These are phyloP conservation scores for Cantharis nigra DNA, from an alignment of 2,888 invertebrate species.

Conservation along the genomic window DNA sequence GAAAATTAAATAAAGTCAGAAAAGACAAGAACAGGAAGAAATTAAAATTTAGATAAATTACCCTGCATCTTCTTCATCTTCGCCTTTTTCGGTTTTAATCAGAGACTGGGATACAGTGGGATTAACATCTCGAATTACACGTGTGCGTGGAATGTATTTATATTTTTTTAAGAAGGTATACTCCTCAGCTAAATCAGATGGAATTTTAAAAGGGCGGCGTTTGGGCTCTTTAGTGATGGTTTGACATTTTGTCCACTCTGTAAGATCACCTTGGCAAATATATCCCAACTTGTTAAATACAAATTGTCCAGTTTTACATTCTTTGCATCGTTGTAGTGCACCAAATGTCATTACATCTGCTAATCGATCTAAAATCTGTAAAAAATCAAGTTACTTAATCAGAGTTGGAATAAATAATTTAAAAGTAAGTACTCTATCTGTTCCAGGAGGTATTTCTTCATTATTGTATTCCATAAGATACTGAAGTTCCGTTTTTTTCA, in stretches of 20 bases:
- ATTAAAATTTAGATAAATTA: constrained; percentile 3
- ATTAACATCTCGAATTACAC: constrained; percentile 62
- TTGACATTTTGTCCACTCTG: constrained; percentile 90
- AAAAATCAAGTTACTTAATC: neutral
- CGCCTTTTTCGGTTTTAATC: constrained; percentile 59
- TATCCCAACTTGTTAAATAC: constrained; percentile 76
- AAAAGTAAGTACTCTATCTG: constrained; percentile 64
- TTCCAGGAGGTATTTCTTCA: constrained; percentile 70
- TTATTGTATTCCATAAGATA: constrained; percentile 72
- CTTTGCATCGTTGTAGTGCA: constrained; percentile 72
- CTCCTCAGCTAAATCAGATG: constrained; percentile 62
- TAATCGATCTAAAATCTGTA: constrained; percentile 73
- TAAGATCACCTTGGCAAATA: constrained; percentile 73
- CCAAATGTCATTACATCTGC: constrained; percentile 92
- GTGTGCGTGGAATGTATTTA: constrained; percentile 62
- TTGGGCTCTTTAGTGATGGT: constrained; percentile 73
- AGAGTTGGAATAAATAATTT: neutral
- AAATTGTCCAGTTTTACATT: constrained; percentile 78
- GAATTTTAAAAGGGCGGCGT: constrained; percentile 71
- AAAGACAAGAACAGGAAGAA: no score
- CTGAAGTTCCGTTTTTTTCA: constrained; percentile 66
- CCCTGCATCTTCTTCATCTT: constrained; percentile 52
- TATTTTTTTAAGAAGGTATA: constrained; percentile 64
- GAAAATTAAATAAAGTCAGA: no score
- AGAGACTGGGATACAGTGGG: constrained; percentile 58